Conservation (phyloP, 2,797 vertebrate species). For the Myiotriccus ornatus region DNA sequence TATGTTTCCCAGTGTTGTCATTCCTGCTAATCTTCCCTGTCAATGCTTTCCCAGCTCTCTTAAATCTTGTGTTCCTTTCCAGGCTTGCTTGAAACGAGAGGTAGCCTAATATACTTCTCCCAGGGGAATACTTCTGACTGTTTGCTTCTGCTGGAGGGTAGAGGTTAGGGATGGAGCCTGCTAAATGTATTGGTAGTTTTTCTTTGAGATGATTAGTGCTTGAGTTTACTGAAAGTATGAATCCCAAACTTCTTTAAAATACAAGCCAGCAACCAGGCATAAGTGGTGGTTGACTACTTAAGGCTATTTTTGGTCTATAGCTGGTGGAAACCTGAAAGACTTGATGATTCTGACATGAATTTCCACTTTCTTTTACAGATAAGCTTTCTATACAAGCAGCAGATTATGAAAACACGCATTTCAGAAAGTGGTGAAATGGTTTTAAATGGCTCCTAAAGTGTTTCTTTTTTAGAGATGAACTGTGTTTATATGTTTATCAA, state of each 20-base stretch:
- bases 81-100: slow-evolving; percentile 18
- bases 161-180: background rate
- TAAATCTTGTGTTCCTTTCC: slow-evolving; percentile 22
- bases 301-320: background rate
- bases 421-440: background rate
- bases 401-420: background rate
- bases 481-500: background rate
- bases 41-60: slow-evolving; percentile 18
- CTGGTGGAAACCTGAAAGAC: background rate
- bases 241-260: background rate
- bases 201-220: background rate
- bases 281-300: background rate
- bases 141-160: background rate
- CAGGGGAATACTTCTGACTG: slow-evolving; percentile 7
- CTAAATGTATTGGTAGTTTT: background rate
- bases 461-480: background rate
- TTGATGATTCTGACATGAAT: background rate
- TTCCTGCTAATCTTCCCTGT: slow-evolving; percentile 24
- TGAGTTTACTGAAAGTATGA: background rate
- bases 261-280: background rate
- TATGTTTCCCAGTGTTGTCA: background rate
- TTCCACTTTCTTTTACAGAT: background rate
- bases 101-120: slow-evolving; percentile 20
- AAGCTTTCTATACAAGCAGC: background rate
- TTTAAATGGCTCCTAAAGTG: background rate